A percentile compares a stretch with the other conserved stretches of the same genome.
Evolutionary conservation across 2,888 invertebrate species (phyloP).

Genomic region (Volucella inanis): DNA sequence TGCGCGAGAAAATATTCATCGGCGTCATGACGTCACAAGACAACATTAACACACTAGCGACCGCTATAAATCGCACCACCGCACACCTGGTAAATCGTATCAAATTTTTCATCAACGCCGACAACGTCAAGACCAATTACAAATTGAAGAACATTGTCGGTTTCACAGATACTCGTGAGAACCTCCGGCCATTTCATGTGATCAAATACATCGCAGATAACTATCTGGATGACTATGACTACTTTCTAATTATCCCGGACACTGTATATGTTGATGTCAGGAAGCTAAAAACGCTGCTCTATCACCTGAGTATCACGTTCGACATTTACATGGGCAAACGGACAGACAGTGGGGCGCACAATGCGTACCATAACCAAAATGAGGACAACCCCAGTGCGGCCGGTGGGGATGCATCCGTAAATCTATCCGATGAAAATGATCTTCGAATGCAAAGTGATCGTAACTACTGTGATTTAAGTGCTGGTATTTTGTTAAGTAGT

Average conservation of each 20-base stretch:
- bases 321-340: conserved; percentile 92
- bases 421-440: conserved; percentile 76
- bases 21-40: conserved; percentile 92
- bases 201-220: conserved; percentile 95
- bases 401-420: conserved; percentile 64
- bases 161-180: conserved; percentile 91
- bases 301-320: conserved; percentile 91
- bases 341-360: conserved; percentile 74
- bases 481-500: conserved; percentile 94
- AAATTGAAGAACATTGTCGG: conserved; percentile 90
- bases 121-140: conserved; percentile 84
- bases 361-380: conserved; percentile 71
- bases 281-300: conserved; percentile 88
- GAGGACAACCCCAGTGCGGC: conserved; percentile 86
- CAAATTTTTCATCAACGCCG: conserved; percentile 89
- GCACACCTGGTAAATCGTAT: conserved; percentile 92
- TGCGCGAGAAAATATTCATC: conserved; percentile 93
- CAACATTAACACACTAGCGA: conserved; percentile 88
- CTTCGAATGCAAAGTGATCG: conserved; percentile 79
- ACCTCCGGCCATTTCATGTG: conserved; percentile 92
- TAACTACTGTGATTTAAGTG: conserved; percentile 86
- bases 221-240: conserved; percentile 95
- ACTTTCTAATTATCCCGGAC: conserved; percentile 94
- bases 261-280: conserved; percentile 92
- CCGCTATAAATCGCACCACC: conserved; percentile 95